Percentiles rank a stretch among this genome's conserved stretches.
phyloP scores from a whole-genome alignment of 1,140 invertebrate genomes.

The Phortica variegata region DNA sequence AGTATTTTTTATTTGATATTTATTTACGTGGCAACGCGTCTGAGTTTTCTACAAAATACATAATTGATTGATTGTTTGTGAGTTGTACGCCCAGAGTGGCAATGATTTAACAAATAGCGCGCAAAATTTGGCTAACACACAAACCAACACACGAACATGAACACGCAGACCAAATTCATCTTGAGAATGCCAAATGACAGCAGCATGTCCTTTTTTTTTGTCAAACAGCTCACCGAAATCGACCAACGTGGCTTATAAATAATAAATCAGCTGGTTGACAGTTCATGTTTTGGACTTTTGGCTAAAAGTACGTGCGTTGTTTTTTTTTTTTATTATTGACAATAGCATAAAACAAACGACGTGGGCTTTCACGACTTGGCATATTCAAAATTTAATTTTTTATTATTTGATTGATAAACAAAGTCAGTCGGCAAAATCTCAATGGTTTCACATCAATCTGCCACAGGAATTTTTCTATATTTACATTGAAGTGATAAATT shows the following conservation, averaged over 20 bases:
- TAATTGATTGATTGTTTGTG: constrained; percentile 35
- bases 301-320: constrained; percentile 12
- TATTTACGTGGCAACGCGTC: constrained; percentile 17
- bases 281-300: constrained; percentile 3
- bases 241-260: constrained; percentile 19
- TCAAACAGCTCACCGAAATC: constrained; percentile 5
- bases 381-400: constrained; percentile 27
- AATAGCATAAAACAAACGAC: too few relatives aligned
- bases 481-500: too few relatives aligned
- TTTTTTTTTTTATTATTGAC: not conserved
- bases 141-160: constrained; percentile 2
- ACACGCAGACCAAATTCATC: too few relatives aligned
- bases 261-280: constrained; percentile 36
- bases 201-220: constrained; percentile 6
- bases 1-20: constrained; percentile 14
- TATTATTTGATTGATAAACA: constrained; percentile 22
- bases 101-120: not conserved
- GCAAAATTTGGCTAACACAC: not conserved
- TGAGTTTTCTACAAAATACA: constrained; percentile 15
- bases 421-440: too few relatives aligned
- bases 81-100: not conserved
- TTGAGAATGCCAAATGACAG: too few relatives aligned
- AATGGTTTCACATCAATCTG: too few relatives aligned
- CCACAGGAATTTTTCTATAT: too few relatives aligned
- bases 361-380: too few relatives aligned